Evolutionary conservation across 2,797 vertebrate genomes (phyloP), one percentile per base, ranked within the genome.

Genomic region (Psittacula derbiana): DNA sequence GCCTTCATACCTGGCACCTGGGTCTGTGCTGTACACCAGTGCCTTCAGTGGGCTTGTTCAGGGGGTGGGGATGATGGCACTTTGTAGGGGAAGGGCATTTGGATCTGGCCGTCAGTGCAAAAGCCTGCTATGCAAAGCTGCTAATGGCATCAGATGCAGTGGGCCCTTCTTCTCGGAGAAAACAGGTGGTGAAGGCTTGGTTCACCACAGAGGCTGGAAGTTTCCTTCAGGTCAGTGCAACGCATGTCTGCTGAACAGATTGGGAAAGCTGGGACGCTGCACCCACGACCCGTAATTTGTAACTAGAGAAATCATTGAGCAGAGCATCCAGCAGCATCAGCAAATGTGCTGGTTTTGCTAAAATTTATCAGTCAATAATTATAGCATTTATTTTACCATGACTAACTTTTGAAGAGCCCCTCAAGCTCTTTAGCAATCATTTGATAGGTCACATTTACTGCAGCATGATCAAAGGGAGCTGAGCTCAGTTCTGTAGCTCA

Each of bases 331-430:
- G 23, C 76, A 87, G 52, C 40, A 70, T 80, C 78, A 76, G 88
- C 67, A 92, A 88, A 80, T 86, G 61, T 82, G 78, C 60, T 93
- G 33, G 16, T 43, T 94, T 91, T 55, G 66, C 64, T 90, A 43
- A 88, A 73, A 95, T 85, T 86, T 94, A 84, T 94, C 93, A 85
- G 78, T 64, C 52, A 53, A 40, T 86, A 86, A 96, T 95, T 92
- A 84, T 33, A 74, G 64, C 67, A 90, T 88, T 57, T 92, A 23
- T 87, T 94, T 94, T 85, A 78, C 83, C 17, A 2, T 93, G 86
- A 96, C 86, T 87, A 82, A 88, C 64, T 93, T 94, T 16, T 74
- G 78, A 94, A 87, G 78, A 93, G 61, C 33, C 74, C 88, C 81
- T 93, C 67, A 55, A 91, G 74, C 80, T 87, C 62, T 92, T 85